Evolutionary conservation across 2,797 vertebrate genomes (phyloP), one percentile per base, ranked within the genome.

Genomic region (Loris lydekkerianus): DNA sequence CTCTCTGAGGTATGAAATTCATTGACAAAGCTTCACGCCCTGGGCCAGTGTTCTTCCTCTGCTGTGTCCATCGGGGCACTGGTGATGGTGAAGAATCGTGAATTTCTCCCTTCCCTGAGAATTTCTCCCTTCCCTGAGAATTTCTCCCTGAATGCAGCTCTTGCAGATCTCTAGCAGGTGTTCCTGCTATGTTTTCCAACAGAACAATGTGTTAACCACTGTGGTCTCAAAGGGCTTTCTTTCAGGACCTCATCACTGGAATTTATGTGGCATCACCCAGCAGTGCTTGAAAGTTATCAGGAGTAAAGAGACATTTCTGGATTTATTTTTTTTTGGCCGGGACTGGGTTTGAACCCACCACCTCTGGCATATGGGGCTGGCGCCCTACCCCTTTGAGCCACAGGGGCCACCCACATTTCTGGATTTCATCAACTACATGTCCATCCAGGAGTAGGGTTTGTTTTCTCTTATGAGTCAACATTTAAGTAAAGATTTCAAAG

Each of bases 401-500:
- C 43, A 43, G 43, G 43, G 1, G 8, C 43, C 8, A 1, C 43
- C 43, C 43, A 43, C 89, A 97, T 92, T 98, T 76, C 86, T 98
- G 96, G 97, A 98, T 89, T 81, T 99, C 98, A 27, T 99, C 98
- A 6, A 97, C 93, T 0, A 95, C 96, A 25, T 98, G 98, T 60
- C 98, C 98, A 10, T 98, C 98, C 53, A 99, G 97, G 13, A 99
- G 98, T 92, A 99, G 99, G 94, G 99, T 99, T 94, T 99, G 99
- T 96, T 98, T 99, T 61, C 98, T 99, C 97, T 99, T 98, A 31
- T 99, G 97, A 9, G 99, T 96, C 23, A 99, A 97, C 86, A 99
- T 99, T 97, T 99, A 98, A 99, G 99, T 97, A 99, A 97, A 29
- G 98, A 99, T 88, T 99, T 99, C 7, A 46, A 46, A 99, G 97